Evolutionary conservation across 2,113 vertebrate genomes (phyloP).

Genomic region (Ramphastos sulfuratus): DNA sequence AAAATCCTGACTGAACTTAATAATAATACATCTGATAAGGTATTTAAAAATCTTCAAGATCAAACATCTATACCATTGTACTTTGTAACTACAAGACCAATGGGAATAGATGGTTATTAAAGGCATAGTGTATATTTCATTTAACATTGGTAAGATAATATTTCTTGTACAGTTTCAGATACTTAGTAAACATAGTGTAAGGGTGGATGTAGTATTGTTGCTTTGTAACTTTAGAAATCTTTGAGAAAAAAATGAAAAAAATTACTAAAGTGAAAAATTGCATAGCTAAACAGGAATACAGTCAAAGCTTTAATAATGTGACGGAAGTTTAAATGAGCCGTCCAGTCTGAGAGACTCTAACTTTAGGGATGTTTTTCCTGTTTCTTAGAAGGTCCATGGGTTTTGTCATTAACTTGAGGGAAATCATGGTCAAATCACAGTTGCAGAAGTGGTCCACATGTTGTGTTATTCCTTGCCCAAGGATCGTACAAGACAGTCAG

Average conservation of each 20-base stretch:
- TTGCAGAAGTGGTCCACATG: not conserved
- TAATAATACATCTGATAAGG: not conserved
- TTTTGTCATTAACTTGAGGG: not conserved
- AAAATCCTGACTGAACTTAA: not conserved
- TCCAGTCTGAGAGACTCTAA: not conserved
- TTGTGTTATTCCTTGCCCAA: not conserved
- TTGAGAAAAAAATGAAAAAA: not conserved
- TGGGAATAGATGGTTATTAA: not conserved
- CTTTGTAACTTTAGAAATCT: not conserved
- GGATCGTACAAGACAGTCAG: not conserved
- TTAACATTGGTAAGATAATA: not conserved
- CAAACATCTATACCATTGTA: not conserved
- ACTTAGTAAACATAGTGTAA: not conserved
- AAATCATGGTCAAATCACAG: not conserved
- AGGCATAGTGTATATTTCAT: not conserved
- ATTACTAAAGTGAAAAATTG: not conserved
- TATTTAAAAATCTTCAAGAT: not conserved
- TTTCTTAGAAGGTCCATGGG: not conserved
- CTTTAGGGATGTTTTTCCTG: rapidly evolving
- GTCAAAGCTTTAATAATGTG: not conserved
- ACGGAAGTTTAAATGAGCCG: not conserved
- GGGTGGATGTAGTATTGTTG: not conserved
- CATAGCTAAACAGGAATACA: not conserved
- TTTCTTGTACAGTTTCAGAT: not conserved
- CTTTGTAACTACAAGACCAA: not conserved